A percentile compares a stretch with the other conserved stretches of the same genome.
These are phyloP conservation scores for Corticium candelabrum DNA, from an alignment of 37 sponge, comb jelly and placozoan genomes.

Conservation along the genomic window DNA sequence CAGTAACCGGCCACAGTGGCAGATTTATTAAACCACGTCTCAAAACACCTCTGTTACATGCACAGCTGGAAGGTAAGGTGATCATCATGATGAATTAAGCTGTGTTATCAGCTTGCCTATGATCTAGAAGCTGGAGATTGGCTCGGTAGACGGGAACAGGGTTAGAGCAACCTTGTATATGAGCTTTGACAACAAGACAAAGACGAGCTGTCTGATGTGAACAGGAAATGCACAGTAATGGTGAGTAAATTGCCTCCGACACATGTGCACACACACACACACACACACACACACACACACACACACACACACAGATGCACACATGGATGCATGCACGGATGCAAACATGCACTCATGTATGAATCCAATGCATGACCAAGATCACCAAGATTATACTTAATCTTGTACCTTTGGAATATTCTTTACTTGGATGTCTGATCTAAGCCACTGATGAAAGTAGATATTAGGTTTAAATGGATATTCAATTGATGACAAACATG, in stretches of 20 bases:
- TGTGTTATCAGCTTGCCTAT: too few species aligned
- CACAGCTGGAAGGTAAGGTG: too few species aligned
- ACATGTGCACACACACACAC: not conserved
- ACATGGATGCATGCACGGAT: not conserved
- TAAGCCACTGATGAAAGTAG: conserved; percentile 85
- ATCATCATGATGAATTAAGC: too few species aligned
- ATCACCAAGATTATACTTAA: too few species aligned
- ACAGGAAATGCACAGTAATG: not conserved
- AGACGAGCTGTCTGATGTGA: not conserved
- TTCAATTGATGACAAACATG: conserved; percentile 32
- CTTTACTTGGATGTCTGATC: conserved; percentile 50
- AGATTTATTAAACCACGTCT: not conserved
- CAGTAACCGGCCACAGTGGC: conserved; percentile 7
- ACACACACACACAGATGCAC: too few species aligned
- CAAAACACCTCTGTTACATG: too few species aligned
- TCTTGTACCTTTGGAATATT: conserved; percentile 83
- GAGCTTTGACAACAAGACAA: conserved; percentile 1
- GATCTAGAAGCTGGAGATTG: conserved; percentile 84
- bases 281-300: conserved; percentile 12
- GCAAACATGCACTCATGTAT: not conserved
- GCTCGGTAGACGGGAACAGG: conserved; percentile 64
- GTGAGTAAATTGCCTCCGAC: too few species aligned
- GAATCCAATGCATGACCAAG: too few species aligned
- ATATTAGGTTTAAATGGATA: conserved; percentile 22
- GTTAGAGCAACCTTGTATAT: conserved; percentile 6